Conservation (phyloP, 2,113 vertebrate species). For the Pseudopodoces humilis region DNA sequence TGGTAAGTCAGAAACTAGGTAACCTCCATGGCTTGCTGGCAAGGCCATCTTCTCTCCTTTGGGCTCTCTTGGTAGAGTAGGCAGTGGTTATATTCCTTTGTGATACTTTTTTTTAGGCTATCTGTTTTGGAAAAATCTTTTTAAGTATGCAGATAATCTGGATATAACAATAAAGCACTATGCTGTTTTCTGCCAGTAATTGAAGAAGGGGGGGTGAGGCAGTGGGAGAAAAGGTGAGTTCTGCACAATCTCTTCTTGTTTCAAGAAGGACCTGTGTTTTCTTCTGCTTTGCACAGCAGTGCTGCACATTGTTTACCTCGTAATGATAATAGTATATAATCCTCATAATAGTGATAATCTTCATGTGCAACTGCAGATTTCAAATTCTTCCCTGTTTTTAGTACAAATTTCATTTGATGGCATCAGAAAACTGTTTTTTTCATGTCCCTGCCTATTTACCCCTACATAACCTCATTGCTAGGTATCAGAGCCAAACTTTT, state of each 20-base stretch:
- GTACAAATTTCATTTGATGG: not conserved
- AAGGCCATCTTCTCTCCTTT: not conserved
- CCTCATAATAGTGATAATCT: not conserved
- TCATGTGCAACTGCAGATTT: not conserved
- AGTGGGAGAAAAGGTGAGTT: not conserved
- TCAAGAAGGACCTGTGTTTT: not conserved
- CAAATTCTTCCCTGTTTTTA: not conserved
- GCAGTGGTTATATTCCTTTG: not conserved
- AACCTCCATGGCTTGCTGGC: not conserved
- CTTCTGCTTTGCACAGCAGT: not conserved
- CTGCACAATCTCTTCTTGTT: not conserved
- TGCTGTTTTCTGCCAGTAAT: not conserved
- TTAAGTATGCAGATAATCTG: not conserved
- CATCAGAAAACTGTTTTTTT: not conserved
- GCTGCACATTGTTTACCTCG: not conserved
- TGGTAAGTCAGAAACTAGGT: constrained; percentile 25
- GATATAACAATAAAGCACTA: not conserved
- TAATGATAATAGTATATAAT: constrained; percentile 35
- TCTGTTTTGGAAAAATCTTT: not conserved
- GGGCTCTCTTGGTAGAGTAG: not conserved
- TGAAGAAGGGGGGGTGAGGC: not conserved
- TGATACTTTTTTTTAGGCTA: not conserved
- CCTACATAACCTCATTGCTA: not conserved
- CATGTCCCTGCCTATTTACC: not conserved
- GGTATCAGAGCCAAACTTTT: not conserved